Percentiles rank a stretch among this genome's conserved stretches.
These are phyloP conservation scores for Esox lucius DNA, from an alignment of 2,797 vertebrate genomes.

Conservation along the genomic window DNA sequence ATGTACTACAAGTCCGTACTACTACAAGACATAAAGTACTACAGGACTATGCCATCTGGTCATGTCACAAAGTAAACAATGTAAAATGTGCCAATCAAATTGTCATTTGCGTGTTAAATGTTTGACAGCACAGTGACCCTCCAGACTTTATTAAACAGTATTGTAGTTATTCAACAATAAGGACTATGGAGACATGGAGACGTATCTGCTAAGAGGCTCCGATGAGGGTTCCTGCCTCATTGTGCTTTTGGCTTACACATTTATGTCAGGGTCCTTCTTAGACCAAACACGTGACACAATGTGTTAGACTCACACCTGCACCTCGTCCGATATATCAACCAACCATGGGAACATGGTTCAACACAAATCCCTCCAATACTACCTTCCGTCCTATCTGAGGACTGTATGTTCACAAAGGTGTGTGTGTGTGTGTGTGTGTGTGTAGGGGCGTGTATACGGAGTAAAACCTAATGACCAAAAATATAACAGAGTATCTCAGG, in stretches of 20 bases:
- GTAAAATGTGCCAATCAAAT: neutral
- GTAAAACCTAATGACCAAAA: conserved; percentile 45
- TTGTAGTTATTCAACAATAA: conserved; percentile 15
- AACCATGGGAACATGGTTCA: conserved; percentile 59
- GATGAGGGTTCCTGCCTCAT: conserved; percentile 65
- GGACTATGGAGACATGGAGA: conserved; percentile 35
- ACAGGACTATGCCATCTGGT: too few relatives aligned
- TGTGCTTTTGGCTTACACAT: conserved; percentile 59
- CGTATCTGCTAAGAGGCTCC: conserved; percentile 54
- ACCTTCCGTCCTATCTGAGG: conserved; percentile 61
- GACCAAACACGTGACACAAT: conserved; percentile 87
- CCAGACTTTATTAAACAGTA: neutral
- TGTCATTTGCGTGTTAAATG: neutral
- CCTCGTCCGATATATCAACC: conserved; percentile 79
- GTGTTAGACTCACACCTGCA: conserved; percentile 83
- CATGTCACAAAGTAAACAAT: neutral
- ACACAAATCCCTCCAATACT: conserved; percentile 62
- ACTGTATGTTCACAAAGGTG: conserved; percentile 44
- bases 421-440: neutral
- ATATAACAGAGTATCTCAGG: conserved; percentile 59
- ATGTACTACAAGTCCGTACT: too few relatives aligned
- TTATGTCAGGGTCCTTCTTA: conserved; percentile 70
- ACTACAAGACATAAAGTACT: too few relatives aligned
- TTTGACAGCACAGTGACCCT: neutral
- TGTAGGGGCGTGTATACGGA: neutral